phyloP scores from a whole-genome alignment of 1,140 invertebrate genomes.

The Aethina tumida region DNA sequence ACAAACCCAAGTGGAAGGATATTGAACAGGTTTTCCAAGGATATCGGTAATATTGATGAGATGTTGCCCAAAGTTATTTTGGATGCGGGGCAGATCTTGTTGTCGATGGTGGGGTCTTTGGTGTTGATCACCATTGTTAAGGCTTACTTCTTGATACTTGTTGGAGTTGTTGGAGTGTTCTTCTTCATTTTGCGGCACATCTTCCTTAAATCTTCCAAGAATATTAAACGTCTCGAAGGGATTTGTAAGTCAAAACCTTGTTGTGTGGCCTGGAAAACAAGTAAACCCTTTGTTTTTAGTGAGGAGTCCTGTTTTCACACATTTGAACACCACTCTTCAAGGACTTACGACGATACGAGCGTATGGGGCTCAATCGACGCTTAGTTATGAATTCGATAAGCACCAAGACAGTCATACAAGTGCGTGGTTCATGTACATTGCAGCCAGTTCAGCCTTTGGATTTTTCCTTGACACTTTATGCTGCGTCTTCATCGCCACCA shows the following conservation, averaged over 20 bases:
- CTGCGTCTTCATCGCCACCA: slow-evolving; percentile 11
- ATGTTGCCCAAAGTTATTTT: slow-evolving; percentile 50
- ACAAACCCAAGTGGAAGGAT: slow-evolving; percentile 57
- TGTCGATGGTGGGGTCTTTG: slow-evolving; percentile 37
- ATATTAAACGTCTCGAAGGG: slow-evolving; percentile 53
- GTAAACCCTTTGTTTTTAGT: slow-evolving; percentile 36
- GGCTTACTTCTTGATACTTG: slow-evolving; percentile 48
- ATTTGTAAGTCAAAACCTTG: slow-evolving; percentile 38
- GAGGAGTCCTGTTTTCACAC: slow-evolving; percentile 70
- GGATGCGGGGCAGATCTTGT: slow-evolving; percentile 52
- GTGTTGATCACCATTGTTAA: slow-evolving; percentile 51
- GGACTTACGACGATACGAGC: slow-evolving; percentile 73
- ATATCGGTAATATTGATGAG: slow-evolving; percentile 53
- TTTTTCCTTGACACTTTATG: slow-evolving; percentile 14
- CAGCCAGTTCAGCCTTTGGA: slow-evolving; percentile 14
- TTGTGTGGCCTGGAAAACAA: not conserved
- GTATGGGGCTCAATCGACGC: slow-evolving; percentile 51
- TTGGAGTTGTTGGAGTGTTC: slow-evolving; percentile 42
- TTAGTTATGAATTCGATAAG: slow-evolving; percentile 61
- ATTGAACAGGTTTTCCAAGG: slow-evolving; percentile 32
- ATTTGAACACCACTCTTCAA: slow-evolving; percentile 61
- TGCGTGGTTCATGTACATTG: slow-evolving; percentile 49
- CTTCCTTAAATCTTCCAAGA: slow-evolving; percentile 51
- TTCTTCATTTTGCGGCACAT: slow-evolving; percentile 46
- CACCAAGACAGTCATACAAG: slow-evolving; percentile 51